Evolutionary conservation across 2,113 vertebrate species (phyloP), one percentile per base, ranked within the genome.

Genomic region (Melanotaenia duboulayi): DNA sequence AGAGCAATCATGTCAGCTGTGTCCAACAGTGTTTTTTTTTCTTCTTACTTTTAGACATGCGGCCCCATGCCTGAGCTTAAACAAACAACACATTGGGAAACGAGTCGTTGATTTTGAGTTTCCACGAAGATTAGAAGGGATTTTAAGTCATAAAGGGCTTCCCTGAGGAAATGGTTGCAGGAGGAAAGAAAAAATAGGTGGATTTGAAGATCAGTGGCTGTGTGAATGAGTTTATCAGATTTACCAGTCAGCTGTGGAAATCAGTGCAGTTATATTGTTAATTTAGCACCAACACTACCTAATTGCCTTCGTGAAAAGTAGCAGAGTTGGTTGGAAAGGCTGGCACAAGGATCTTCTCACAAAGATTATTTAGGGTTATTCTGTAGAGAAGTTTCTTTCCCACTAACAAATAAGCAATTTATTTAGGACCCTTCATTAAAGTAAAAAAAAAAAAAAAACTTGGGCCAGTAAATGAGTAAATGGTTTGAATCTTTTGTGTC

Each of bases 111-210:
- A 87, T 90, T 87, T 82, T 71, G 50, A 86, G 85, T 92, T 94
- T 92, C 86, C 92, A 90, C 85, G 51, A 81, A 92, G 90, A 91
- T 92, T 92, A 92, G 74, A 62, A 50, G 52, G 87, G 90, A 90
- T 92, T 92, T 90, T 55, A 62, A 91, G 66, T 81, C 63, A 65
- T 83, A 65, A 91, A 90, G 63, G 54, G 78, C 83, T 91, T 89
- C 72, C 80, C 80, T 60, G 48, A 76, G 65, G 55, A 71, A 64
- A 51, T 73, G 60, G 77, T 58, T 64, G 68, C 48, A 40, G 40
- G 22, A 44, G 65, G 56, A 71, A 71, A 58, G 48, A 66, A 61
- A 46, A 5, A 48, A 65, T 81, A 67, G 63, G 66, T 87, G 81
- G 71, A 83, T 85, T 91, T 87, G 42, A 73, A 84, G 78, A 87